These are phyloP conservation scores for Setophaga kirtlandii DNA, from an alignment of 2,113 vertebrate species.

Conservation along the genomic window DNA sequence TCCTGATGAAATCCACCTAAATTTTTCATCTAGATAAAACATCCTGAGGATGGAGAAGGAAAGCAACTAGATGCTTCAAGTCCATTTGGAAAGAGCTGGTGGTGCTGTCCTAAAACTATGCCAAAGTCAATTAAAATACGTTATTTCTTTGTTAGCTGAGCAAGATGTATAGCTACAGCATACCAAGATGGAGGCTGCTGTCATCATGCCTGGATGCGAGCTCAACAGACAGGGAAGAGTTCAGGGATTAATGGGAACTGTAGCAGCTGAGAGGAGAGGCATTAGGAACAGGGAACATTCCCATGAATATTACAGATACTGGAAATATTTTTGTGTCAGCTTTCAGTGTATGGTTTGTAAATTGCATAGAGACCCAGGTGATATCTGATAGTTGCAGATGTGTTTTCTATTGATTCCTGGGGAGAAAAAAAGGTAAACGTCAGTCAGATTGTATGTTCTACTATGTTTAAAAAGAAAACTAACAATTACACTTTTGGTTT, in stretches of 20 bases:
- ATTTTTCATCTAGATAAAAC: neutral
- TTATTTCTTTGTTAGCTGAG: neutral
- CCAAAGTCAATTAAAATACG: neutral
- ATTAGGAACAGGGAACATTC: neutral
- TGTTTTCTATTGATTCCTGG: neutral
- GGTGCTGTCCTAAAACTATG: neutral
- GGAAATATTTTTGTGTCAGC: neutral
- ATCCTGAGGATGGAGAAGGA: neutral
- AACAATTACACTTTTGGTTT: neutral
- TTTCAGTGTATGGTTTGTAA: neutral
- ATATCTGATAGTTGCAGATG: neutral
- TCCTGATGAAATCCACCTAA: neutral
- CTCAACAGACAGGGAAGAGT: neutral
- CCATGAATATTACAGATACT: neutral
- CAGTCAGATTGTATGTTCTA: neutral
- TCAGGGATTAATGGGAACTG: neutral
- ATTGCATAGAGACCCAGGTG: neutral
- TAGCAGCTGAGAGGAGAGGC: neutral
- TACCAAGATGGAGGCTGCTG: slow-evolving; percentile 22
- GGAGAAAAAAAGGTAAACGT: neutral
- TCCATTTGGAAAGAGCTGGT: neutral
- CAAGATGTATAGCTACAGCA: neutral
- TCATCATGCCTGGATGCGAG: neutral
- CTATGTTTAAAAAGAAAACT: neutral
- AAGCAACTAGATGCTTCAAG: neutral